A percentile compares a stretch with the other conserved stretches of the same genome.
Evolutionary conservation across 1,140 invertebrate genomes (phyloP).

Genomic region (Brachionus paranguensis): DNA sequence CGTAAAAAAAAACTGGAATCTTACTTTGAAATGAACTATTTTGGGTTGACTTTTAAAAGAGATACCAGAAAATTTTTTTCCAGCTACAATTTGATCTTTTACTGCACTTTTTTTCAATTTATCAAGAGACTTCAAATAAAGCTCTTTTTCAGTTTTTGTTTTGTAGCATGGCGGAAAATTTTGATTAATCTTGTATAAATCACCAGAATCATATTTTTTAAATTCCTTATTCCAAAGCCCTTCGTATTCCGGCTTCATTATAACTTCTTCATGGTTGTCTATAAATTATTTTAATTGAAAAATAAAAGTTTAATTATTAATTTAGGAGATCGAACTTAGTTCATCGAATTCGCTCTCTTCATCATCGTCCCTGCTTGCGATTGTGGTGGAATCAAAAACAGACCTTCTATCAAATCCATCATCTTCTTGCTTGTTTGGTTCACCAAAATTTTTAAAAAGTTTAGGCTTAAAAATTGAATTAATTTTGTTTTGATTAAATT

Average conservation of each 20-base stretch:
- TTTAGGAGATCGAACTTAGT: background rate
- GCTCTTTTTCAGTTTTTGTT: constrained; percentile 54
- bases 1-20: background rate
- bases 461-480: background rate
- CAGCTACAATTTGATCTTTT: constrained; percentile 51
- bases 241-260: constrained; percentile 54
- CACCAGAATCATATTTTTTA: constrained; percentile 49
- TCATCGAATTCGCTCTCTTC: constrained; percentile 27
- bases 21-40: constrained; percentile 55
- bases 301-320: background rate
- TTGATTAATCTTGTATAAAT: constrained; percentile 43
- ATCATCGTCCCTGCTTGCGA: constrained; percentile 41
- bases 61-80: constrained; percentile 50
- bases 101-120: constrained; percentile 51
- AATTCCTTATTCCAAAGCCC: constrained; percentile 53
- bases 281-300: background rate
- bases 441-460: background rate
- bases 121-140: constrained; percentile 48
- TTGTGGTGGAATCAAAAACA: constrained; percentile 35
- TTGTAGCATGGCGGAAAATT: constrained; percentile 48
- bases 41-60: constrained; percentile 55
- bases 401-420: background rate
- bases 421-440: background rate
- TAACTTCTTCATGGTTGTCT: constrained; percentile 42
- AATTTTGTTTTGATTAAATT: background rate